phyloP scores from a whole-genome alignment of 2,888 invertebrate species.

The Trachelus stipa region DNA sequence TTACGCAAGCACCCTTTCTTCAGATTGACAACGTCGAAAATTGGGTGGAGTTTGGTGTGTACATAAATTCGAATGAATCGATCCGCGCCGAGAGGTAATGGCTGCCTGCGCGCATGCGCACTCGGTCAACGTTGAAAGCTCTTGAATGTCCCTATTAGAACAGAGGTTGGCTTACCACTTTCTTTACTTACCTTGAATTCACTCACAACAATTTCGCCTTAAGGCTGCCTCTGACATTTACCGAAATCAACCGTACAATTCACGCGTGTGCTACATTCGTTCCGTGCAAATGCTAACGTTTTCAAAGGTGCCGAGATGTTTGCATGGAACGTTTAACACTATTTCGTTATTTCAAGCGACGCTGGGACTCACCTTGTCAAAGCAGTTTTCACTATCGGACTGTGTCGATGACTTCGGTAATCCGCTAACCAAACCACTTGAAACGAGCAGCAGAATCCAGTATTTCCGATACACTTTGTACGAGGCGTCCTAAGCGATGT shows the following conservation, averaged over 20 bases:
- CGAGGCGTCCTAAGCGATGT: constrained; percentile 1
- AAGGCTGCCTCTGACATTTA: constrained; percentile 19
- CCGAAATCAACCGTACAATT: background rate
- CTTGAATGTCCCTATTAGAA: background rate
- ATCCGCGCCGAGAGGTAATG: background rate
- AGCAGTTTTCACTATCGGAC: background rate
- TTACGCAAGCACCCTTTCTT: background rate
- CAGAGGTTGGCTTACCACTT: too few relatives aligned
- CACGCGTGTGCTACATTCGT: background rate
- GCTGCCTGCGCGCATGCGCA: background rate
- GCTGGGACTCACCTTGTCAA: background rate
- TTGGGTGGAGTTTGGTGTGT: background rate
- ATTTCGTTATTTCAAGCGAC: background rate
- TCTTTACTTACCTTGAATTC: background rate
- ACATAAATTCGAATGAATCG: background rate
- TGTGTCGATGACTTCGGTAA: background rate
- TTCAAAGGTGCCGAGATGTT: background rate
- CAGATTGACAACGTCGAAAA: background rate
- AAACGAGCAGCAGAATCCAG: constrained; percentile 28
- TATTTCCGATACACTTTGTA: constrained; percentile 27
- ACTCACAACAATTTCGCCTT: constrained; percentile 1
- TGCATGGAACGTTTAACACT: background rate
- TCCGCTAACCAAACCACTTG: constrained; percentile 13
- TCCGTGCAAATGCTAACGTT: background rate
- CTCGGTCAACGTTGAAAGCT: background rate